Conservation (phyloP, 2,797 vertebrate species). For the Sebastes elongatus region DNA sequence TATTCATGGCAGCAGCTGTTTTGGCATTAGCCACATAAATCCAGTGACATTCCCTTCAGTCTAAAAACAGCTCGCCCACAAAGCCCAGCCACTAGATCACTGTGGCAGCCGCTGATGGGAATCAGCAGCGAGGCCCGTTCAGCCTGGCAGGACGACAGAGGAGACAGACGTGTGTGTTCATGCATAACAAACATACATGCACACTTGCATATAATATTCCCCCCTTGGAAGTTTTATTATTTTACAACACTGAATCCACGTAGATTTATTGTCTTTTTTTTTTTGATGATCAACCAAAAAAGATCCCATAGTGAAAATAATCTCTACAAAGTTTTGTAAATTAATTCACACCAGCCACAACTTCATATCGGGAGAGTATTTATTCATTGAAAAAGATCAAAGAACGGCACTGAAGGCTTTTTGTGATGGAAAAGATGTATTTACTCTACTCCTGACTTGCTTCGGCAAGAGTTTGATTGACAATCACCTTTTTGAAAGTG, state of each 20-base stretch:
- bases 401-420: too few species aligned
- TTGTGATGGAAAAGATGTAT: too few species aligned
- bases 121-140: slow-evolving; percentile 11
- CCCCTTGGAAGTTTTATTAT: neutral
- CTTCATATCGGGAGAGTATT: too few species aligned
- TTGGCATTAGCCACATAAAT: slow-evolving; percentile 68
- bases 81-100: slow-evolving; percentile 59
- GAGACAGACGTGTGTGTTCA: slow-evolving; percentile 3
- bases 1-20: slow-evolving; percentile 75
- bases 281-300: neutral
- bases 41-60: slow-evolving; percentile 59
- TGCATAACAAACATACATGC: neutral
- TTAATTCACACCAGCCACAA: neutral
- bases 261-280: neutral
- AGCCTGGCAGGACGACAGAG: neutral
- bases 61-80: slow-evolving; percentile 72
- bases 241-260: neutral
- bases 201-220: neutral
- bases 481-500: too few species aligned
- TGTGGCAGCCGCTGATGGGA: slow-evolving; percentile 57
- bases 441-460: too few species aligned
- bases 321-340: neutral
- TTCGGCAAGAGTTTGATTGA: too few species aligned
- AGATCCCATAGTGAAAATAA: neutral
- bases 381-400: too few species aligned